Base-by-base conservation (phyloP, 2,113 vertebrate species). In the Dolichotis patagonum region DNA sequence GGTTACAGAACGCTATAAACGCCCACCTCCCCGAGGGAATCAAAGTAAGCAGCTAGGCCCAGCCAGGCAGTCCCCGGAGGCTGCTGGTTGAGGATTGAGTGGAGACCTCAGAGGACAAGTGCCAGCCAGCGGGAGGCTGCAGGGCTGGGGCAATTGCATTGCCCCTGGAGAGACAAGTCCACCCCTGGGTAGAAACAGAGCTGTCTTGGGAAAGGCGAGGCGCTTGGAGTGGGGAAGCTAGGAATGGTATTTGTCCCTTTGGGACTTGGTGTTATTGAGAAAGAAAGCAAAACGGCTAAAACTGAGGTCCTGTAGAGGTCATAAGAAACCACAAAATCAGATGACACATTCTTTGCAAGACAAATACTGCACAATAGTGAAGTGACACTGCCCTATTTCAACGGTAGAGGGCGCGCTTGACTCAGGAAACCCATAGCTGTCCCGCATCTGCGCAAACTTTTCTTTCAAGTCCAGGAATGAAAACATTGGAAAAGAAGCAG, bases 321-420 rank as follows among this genome's bases (percentile, higher is more conserved):
- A 82, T 83, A 82, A 54, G 22, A 3, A 49, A n/a, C 67, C 54
- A 30, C 22, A 75, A 14, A 22, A 11, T 43, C 65, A 67, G 0
- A 80, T 78, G 26, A 22, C 4, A 7, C 67, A 0, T 11, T 17
- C 10, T 3, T 22, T 3, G 60, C 43, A 69, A 67, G 16, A 10
- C 5, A 1, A 16, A n/a, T 3, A 1, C 35, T 5, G 1, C 28
- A 11, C 13, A n/a, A 17, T 10, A 26, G 46, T 52, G 75, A 84
- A 86, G 7, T 8, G 43, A 38, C 82, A 85, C 38, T 95, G 63
- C 75, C 67, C 38, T 1, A 10, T 24, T 0, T 43, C 11, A 73
- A 71, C 97, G 52, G 92, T 49, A 98, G 97, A 96, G 97, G 96
- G 97, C 60, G 30, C 0, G 0, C n/a, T 87, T 80, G 94, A 83